Conservation (phyloP, 2,113 vertebrate genomes). For the Hippocampus abdominalis region DNA sequence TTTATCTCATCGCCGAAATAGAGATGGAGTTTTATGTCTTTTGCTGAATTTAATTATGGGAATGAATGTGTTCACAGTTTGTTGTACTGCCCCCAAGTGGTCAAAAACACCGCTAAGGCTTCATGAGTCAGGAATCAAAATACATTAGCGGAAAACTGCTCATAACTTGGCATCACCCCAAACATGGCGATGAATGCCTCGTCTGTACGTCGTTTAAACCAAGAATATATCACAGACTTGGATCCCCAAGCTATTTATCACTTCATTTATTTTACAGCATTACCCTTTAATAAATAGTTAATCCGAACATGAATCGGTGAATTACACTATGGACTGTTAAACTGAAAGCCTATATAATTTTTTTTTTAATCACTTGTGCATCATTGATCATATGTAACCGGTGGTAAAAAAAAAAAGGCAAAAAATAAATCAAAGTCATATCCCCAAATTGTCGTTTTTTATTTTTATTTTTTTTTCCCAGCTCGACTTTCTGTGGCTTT, state of each 20-base stretch:
- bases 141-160: neutral
- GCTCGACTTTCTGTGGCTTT: neutral
- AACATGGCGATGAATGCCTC: neutral
- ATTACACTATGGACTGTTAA: too few species aligned
- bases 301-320: too few species aligned
- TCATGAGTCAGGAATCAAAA: neutral
- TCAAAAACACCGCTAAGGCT: neutral
- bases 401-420: neutral
- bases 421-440: neutral
- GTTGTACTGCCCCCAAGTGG: neutral
- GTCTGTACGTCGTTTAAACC: neutral
- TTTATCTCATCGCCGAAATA: neutral
- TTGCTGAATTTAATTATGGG: neutral
- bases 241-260: too few species aligned
- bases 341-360: too few species aligned
- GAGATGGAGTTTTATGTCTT: neutral
- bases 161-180: neutral
- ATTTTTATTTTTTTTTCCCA: neutral
- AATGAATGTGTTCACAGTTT: neutral
- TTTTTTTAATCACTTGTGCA: neutral
- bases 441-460: neutral
- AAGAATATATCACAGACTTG: neutral
- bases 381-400: neutral
- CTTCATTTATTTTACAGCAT: too few species aligned
- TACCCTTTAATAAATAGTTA: too few species aligned